A percentile compares a stretch with the other conserved stretches of the same genome.
phyloP scores from a whole-genome alignment of 2,888 invertebrate genomes.

The Ptycholaimellus sp. region DNA sequence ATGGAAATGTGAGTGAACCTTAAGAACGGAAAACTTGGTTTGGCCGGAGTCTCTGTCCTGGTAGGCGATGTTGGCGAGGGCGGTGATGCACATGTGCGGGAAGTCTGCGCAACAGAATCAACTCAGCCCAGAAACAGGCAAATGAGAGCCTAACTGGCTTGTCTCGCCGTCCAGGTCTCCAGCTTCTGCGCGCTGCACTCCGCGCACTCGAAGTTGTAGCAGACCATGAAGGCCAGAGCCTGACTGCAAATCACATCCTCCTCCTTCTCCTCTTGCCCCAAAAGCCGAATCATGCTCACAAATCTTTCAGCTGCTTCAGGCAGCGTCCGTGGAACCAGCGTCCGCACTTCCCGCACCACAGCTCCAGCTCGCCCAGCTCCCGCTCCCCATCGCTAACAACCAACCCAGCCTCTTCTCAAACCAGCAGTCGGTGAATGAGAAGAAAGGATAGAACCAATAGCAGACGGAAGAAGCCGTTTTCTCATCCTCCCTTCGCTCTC shows the following conservation, averaged over 20 bases:
- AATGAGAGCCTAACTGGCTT: constrained; percentile 16
- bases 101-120: too few species aligned
- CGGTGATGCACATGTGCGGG: constrained; percentile 22
- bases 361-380: constrained; percentile 16
- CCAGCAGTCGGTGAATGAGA: too few species aligned
- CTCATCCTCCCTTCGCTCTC: too few species aligned
- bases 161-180: constrained; percentile 17
- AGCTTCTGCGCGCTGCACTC: constrained; percentile 13
- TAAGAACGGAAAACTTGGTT: too few species aligned
- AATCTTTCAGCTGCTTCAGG: constrained; percentile 15
- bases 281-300: too few species aligned
- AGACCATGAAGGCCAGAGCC: constrained; percentile 23
- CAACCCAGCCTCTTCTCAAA: too few species aligned
- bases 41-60: too few species aligned
- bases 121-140: too few species aligned
- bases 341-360: constrained; percentile 16
- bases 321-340: constrained; percentile 22
- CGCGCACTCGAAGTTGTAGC: constrained; percentile 19
- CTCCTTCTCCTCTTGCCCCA: too few species aligned
- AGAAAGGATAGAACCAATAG: too few species aligned
- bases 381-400: constrained; percentile 18
- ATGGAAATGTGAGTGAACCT: too few species aligned
- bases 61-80: constrained; percentile 18
- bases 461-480: too few species aligned
- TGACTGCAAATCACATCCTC: constrained; percentile 13